A percentile compares a stretch with the other conserved stretches of the same genome.
Evolutionary conservation across 2,797 vertebrate genomes (phyloP).

Genomic region (Numenius phaeopus): DNA sequence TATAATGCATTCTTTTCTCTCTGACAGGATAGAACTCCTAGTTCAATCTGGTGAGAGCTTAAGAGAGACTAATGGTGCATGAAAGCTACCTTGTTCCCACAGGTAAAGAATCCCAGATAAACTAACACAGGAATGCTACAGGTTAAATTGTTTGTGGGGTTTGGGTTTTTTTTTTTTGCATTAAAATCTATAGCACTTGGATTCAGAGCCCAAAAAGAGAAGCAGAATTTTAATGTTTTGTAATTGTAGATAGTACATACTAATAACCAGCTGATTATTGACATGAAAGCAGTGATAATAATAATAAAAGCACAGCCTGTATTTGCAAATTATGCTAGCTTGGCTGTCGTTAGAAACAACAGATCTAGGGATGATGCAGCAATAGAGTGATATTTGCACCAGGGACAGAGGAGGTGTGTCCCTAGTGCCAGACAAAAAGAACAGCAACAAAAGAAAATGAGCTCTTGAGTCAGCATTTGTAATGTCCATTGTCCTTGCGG

Average conservation of each 20-base stretch:
- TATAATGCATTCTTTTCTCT: background rate
- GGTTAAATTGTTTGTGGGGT: background rate
- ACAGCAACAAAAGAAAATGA: constrained; percentile 43
- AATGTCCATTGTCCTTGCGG: background rate
- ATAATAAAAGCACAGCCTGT: background rate
- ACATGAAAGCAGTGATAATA: background rate
- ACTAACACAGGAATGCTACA: background rate
- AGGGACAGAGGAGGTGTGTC: constrained; percentile 4
- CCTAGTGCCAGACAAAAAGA: background rate
- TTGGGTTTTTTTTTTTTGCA: background rate
- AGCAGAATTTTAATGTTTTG: background rate
- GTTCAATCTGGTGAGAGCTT: background rate
- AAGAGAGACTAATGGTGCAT: background rate
- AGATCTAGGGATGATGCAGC: constrained; percentile 5
- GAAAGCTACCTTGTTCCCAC: background rate
- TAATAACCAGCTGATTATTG: constrained; percentile 14
- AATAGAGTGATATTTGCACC: background rate
- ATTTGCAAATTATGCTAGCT: background rate
- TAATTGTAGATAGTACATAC: background rate
- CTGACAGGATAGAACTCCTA: background rate
- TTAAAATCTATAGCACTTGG: background rate
- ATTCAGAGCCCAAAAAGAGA: background rate
- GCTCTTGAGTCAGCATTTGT: constrained; percentile 37
- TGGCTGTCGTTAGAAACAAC: background rate
- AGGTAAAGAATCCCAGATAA: background rate